phyloP scores from a whole-genome alignment of 2,797 vertebrate genomes.

The Cyprinodon diabolis region DNA sequence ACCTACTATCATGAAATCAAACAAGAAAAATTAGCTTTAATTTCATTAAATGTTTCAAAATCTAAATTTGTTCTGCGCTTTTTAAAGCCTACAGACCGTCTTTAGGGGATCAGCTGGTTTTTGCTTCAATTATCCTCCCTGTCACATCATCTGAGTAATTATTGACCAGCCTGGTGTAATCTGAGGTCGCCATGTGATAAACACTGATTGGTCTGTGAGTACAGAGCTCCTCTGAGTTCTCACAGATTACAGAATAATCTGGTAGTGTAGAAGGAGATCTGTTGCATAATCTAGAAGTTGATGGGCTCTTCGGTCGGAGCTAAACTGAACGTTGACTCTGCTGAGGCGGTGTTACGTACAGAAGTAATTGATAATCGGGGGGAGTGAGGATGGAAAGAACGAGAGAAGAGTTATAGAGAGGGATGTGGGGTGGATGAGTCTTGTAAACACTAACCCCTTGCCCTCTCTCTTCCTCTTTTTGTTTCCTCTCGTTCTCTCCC shows the following conservation, averaged over 20 bases:
- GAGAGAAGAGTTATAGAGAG: slow-evolving; percentile 62
- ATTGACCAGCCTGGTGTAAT: neutral
- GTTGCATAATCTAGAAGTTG: slow-evolving; percentile 9
- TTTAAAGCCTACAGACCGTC: neutral
- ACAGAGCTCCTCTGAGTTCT: neutral
- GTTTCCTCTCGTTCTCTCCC: slow-evolving; percentile 79
- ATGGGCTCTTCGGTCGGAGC: neutral
- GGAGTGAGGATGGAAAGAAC: slow-evolving; percentile 53
- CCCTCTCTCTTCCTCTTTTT: slow-evolving; percentile 83
- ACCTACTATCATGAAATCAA: neutral
- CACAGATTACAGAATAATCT: slow-evolving; percentile 5
- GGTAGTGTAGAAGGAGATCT: neutral
- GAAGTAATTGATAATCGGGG: neutral
- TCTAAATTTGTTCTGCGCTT: neutral
- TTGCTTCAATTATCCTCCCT: neutral
- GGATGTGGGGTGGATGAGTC: slow-evolving; percentile 72
- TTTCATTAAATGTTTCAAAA: neutral
- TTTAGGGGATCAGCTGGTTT: neutral
- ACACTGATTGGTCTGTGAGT: neutral
- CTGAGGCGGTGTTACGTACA: neutral
- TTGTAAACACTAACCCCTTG: slow-evolving; percentile 82
- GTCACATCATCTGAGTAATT: neutral
- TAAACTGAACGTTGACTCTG: too few relatives aligned
- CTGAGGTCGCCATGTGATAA: neutral
- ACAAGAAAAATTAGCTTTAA: neutral